Conservation (phyloP, 2,888 invertebrate genomes). For the Heteromyza rotundicornis region DNA sequence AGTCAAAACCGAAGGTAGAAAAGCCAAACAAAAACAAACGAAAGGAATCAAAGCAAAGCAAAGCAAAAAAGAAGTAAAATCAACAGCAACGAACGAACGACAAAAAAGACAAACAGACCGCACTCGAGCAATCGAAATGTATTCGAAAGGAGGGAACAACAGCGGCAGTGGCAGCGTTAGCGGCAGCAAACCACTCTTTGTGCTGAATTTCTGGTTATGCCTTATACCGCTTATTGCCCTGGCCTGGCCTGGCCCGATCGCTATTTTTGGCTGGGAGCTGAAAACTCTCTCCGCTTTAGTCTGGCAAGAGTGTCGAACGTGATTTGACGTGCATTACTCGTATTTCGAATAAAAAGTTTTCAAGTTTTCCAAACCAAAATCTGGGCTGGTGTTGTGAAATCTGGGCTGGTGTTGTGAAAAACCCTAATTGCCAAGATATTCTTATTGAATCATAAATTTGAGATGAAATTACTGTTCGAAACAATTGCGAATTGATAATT, state of each 20-base stretch:
- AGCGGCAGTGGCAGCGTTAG: neutral
- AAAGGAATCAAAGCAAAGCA: too few species aligned
- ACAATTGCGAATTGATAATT: too few species aligned
- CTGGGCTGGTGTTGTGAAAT: neutral
- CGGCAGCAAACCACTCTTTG: neutral
- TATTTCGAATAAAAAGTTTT: constrained; percentile 9
- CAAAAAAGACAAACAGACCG: neutral
- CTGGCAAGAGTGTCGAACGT: constrained; percentile 35
- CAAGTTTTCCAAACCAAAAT: neutral
- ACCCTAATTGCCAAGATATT: too few species aligned
- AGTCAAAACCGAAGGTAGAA: too few species aligned
- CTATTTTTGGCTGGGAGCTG: constrained; percentile 25
- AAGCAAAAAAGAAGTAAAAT: too few species aligned
- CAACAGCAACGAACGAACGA: neutral
- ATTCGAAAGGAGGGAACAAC: neutral
- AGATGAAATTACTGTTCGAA: too few species aligned
- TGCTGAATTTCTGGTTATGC: neutral
- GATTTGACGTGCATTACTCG: constrained; percentile 36
- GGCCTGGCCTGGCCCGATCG: constrained; percentile 14
- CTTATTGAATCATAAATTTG: too few species aligned
- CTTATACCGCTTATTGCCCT: neutral
- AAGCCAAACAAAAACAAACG: too few species aligned
- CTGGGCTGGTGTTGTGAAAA: too few species aligned
- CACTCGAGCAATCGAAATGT: neutral
- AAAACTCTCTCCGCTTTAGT: constrained; percentile 39